Conservation (phyloP, 2,888 invertebrate species). For the Dexiosoma caninum region DNA sequence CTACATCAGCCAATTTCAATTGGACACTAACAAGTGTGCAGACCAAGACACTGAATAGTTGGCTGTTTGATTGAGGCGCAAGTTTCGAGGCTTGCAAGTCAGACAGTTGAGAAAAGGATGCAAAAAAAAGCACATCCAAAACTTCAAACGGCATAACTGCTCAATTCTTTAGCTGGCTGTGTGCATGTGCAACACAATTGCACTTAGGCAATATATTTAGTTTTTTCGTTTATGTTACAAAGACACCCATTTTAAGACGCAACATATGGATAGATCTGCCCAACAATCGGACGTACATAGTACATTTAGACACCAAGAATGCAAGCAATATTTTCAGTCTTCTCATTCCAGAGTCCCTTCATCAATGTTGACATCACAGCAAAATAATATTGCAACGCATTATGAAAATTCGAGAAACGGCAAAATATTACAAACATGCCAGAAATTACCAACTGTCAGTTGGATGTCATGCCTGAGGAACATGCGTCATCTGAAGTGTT, state of each 20-base stretch:
- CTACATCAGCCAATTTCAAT: conserved; percentile 28
- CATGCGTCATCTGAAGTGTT: conserved; percentile 77
- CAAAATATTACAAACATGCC: conserved; percentile 73
- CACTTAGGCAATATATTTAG: conserved; percentile 61
- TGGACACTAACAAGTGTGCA: conserved; percentile 37
- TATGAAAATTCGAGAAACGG: conserved; percentile 8
- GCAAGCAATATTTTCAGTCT: background rate
- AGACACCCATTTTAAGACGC: background rate
- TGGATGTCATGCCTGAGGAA: conserved; percentile 76
- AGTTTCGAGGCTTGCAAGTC: conserved; percentile 22
- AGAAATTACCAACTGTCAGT: conserved; percentile 77
- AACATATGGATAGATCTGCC: conserved; percentile 44
- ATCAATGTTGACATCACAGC: conserved; percentile 53
- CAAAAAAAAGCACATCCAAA: conserved; percentile 31
- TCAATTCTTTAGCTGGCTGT: conserved; percentile 70
- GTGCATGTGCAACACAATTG: conserved; percentile 66
- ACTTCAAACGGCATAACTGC: conserved; percentile 70
- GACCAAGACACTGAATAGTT: background rate
- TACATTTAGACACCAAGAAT: background rate
- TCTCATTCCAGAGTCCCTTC: conserved; percentile 9
- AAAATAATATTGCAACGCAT: conserved; percentile 63
- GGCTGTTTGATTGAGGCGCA: background rate
- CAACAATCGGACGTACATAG: conserved; percentile 1
- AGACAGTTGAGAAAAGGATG: conserved; percentile 30
- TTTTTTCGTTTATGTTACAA: too few relatives aligned